Evolutionary conservation across 2,888 invertebrate genomes (phyloP).

Genomic region (Gymnoscelis rufifasciata): DNA sequence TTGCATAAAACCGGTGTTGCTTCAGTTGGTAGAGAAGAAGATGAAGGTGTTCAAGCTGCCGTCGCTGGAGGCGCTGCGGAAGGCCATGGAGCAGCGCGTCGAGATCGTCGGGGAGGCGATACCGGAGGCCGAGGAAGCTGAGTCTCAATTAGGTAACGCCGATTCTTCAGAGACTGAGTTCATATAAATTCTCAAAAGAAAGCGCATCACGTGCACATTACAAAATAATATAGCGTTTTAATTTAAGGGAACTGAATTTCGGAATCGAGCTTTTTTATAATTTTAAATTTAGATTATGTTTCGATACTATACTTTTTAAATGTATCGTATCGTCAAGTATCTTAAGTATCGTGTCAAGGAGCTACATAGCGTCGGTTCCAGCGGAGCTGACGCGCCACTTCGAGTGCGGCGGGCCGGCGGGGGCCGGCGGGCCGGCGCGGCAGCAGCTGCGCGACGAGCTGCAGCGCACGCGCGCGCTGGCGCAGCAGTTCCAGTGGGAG

Average conservation of each 20-base stretch:
- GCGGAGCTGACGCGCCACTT: slow-evolving; percentile 49
- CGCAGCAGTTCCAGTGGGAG: slow-evolving; percentile 48
- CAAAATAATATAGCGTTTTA: too few relatives aligned
- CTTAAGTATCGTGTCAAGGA: too few relatives aligned
- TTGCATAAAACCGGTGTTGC: background rate
- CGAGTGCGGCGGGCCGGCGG: slow-evolving; percentile 48
- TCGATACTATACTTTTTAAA: too few relatives aligned
- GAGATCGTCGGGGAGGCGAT: slow-evolving; percentile 38
- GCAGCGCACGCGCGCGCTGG: slow-evolving; percentile 33
- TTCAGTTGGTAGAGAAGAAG: slow-evolving; percentile 46
- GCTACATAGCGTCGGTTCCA: too few relatives aligned
- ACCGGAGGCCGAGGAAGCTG: slow-evolving; percentile 32
- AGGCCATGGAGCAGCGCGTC: slow-evolving; percentile 42
- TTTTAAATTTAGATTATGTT: too few relatives aligned
- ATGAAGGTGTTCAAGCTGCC: slow-evolving; percentile 44
- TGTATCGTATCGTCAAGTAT: too few relatives aligned
- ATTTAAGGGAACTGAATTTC: too few relatives aligned
- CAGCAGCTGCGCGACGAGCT: slow-evolving; percentile 35
- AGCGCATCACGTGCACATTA: too few relatives aligned
- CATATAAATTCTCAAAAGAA: too few relatives aligned
- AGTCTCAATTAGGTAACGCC: slow-evolving; percentile 38
- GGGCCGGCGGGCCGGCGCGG: slow-evolving; percentile 39
- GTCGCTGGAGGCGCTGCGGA: slow-evolving; percentile 36
- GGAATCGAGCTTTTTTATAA: too few relatives aligned
- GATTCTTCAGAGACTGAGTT: too few relatives aligned